Conservation (phyloP, 1,140 invertebrate genomes). For the Tigriopus japonicus region DNA sequence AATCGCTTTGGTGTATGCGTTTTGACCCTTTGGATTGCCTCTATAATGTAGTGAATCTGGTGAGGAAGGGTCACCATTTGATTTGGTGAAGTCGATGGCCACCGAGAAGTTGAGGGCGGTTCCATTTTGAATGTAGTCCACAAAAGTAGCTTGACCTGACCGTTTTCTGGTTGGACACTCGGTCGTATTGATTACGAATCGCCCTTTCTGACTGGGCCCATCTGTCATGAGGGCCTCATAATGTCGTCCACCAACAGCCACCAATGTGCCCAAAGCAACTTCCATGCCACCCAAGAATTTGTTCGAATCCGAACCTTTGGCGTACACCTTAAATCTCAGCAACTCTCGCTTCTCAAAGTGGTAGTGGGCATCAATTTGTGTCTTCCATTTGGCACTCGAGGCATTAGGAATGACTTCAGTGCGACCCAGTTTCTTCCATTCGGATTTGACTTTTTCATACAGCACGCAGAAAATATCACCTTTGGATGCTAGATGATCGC, state of each 20-base stretch:
- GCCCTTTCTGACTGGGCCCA: slow-evolving; percentile 19
- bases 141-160: slow-evolving; percentile 27
- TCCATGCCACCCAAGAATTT: slow-evolving; percentile 33
- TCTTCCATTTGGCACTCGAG: too few relatives aligned
- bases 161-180: slow-evolving; percentile 32
- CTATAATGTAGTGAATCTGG: slow-evolving; percentile 38
- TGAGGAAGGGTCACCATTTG: slow-evolving; percentile 40
- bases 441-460: too few relatives aligned
- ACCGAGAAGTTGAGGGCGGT: slow-evolving; percentile 31
- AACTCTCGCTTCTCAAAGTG: too few relatives aligned
- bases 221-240: slow-evolving; percentile 17
- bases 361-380: too few relatives aligned
- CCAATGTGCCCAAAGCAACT: slow-evolving; percentile 33
- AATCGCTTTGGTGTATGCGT: slow-evolving; percentile 40
- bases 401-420: too few relatives aligned
- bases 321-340: slow-evolving; percentile 22
- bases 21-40: slow-evolving; percentile 19
- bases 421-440: too few relatives aligned
- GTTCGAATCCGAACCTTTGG: slow-evolving; percentile 22
- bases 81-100: slow-evolving; percentile 47
- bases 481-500: too few relatives aligned
- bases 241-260: slow-evolving; percentile 20
- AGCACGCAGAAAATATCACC: too few relatives aligned
- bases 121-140: slow-evolving; percentile 39
- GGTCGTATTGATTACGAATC: slow-evolving; percentile 28